Base-by-base conservation (phyloP, 2,888 invertebrate species). In the Oxyteleia sp. region DNA sequence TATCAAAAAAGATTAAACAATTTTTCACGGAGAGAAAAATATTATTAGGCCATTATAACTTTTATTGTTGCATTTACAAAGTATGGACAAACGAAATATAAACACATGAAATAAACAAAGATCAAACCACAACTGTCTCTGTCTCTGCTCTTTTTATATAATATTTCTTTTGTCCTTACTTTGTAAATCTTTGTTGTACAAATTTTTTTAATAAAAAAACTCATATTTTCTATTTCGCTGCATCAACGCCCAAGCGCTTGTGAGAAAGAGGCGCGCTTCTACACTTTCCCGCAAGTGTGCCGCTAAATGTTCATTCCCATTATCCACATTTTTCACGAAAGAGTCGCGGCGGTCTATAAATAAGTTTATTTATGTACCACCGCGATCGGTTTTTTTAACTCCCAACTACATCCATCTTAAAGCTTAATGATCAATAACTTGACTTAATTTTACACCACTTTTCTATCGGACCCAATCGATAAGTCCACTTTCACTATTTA, bases 401-500 rank as follows among this genome's bases (percentile, higher is more conserved):
- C 29, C 53, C 55, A 68, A 55, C 29, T 55, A 32, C 45, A 38
- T 20, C 16, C 32, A 41, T 45, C 29, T 43, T 32, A 13, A 16
- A 16, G 32, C 57, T 45, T 49, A 59, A 57, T 71, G 59, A 57
- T 59, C 69, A 45, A 59, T 69, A 69, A 26, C 7, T 71, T 45
- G 45, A 18, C 41, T 69, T 38, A 59, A 71, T 71, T 71, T 59
- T 49, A 57, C 59, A 38, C 10, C 8, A n/a, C 38, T 59, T 49
- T 55, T 20, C 57, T 32, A 68, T 68, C 43, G 18, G 13, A 23
- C 13, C 20, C 20, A 64, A 66, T 66, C 66, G 51, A 66, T 66
- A 63, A 38, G 13, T 10, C 43, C 32, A 68, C 68, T 55, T 68
- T 68, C 68, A 68, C 68, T 55, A 43, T 68, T 53, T 68, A 43